A percentile compares a stretch with the other conserved stretches of the same genome.
These are phyloP conservation scores for Amiota communis DNA, from an alignment of 2,888 invertebrate species.

Conservation along the genomic window DNA sequence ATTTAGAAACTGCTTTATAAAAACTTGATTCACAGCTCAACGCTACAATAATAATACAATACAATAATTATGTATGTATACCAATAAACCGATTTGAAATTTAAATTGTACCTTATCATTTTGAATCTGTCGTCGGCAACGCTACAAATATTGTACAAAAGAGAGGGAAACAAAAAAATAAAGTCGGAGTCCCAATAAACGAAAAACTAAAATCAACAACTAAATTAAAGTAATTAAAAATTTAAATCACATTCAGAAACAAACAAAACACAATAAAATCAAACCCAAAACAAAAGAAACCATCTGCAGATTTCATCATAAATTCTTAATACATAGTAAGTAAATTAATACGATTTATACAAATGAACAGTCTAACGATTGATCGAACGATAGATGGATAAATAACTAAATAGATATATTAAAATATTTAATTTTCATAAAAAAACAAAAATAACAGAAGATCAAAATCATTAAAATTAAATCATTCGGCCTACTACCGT, in stretches of 20 bases:
- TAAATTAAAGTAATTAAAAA: slow-evolving; percentile 51
- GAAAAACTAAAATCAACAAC: slow-evolving; percentile 33
- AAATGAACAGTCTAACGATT: neutral
- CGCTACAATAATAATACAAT: too few relatives aligned
- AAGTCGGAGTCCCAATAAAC: slow-evolving; percentile 41
- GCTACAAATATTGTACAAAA: too few relatives aligned
- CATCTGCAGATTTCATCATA: slow-evolving; percentile 50
- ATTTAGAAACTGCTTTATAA: too few relatives aligned
- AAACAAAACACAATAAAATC: slow-evolving; percentile 28
- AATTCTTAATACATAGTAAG: slow-evolving; percentile 48
- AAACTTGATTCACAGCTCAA: too few relatives aligned
- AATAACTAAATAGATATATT: slow-evolving; percentile 52
- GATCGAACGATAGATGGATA: slow-evolving; percentile 14
- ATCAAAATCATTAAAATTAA: slow-evolving; percentile 63
- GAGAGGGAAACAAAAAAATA: slow-evolving; percentile 26
- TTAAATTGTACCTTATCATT: too few relatives aligned
- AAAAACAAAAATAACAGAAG: slow-evolving; percentile 30
- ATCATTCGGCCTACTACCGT: slow-evolving; percentile 22
- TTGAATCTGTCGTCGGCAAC: too few relatives aligned
- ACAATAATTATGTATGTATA: slow-evolving; percentile 23
- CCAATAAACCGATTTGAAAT: slow-evolving; percentile 14
- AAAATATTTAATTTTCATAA: slow-evolving; percentile 35
- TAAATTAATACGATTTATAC: slow-evolving; percentile 23
- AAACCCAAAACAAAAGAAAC: too few relatives aligned
- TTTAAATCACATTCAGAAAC: slow-evolving; percentile 62